Evolutionary conservation across 1,140 invertebrate species (phyloP), one percentile per base, ranked within the genome.

Genomic region (Drosophila mayri): DNA sequence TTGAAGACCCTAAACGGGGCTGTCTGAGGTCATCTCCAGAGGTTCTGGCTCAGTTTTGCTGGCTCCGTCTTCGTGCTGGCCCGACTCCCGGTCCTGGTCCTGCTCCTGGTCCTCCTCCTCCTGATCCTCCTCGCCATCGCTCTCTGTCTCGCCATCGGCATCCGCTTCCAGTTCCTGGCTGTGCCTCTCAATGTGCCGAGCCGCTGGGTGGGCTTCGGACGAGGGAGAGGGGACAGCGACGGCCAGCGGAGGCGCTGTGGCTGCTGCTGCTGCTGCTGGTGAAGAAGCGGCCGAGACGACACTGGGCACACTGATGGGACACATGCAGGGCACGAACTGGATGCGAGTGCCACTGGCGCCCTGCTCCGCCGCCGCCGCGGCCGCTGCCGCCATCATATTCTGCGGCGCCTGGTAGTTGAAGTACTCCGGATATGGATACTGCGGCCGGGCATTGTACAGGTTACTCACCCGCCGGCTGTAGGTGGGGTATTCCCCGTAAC

Each of bases 401-500:
- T 63, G 50, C 43, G 55, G 35, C n/a, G 78, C n/a, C 68, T 92
- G 90, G 43, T 91, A 91, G 64, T 90, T 76, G 11, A 86, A 87
- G 52, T 91, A 92, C n/a, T 92, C 91, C 32, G 91, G 91, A 76
- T 92, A 92, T n/a, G 91, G 85, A 71, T 92, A 92, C 40, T 88
- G 74, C 1, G 91, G 87, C 10, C 91, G 75, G 16, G 63, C 75
- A 54, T 81, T 90, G 54, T 92, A 92, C 32, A 86, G 52, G 41
- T 87, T 86, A 52, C 79, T 92, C 18, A 92, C 72, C 8, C 91
- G 79, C 8, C 91, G 79, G 20, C 68, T 92, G 52, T 90, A 92
- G 0, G 87, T 83, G 4, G 91, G 91, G 65, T 90, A 92, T 9
- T 90, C 65, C 22, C 80, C 63, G 22, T 70, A 87, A 30, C 63